phyloP scores from a whole-genome alignment of 2,113 vertebrate species.

The Propithecus coquereli region DNA sequence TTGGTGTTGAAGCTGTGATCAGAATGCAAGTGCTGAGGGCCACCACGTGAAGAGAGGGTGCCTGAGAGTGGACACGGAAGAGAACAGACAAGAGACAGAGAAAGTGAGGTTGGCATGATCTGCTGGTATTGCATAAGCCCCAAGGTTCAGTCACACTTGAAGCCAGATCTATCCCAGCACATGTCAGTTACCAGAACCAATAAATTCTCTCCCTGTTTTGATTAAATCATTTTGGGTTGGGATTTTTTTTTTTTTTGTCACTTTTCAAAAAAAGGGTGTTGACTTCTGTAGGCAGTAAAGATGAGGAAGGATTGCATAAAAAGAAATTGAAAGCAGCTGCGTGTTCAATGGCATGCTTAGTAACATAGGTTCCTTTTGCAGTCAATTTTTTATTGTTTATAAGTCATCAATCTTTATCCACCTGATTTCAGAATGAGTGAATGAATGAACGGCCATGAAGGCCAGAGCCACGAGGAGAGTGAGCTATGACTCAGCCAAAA shows the following conservation, averaged over 20 bases:
- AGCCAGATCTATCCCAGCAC: background rate
- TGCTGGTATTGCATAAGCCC: background rate
- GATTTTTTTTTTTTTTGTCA: conserved; percentile 1
- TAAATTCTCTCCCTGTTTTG: background rate
- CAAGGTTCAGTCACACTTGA: background rate
- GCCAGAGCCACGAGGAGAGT: background rate
- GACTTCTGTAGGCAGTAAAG: background rate
- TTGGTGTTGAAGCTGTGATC: background rate
- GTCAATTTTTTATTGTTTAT: background rate
- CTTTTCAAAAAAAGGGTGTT: background rate
- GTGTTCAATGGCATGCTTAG: background rate
- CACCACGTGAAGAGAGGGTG: background rate
- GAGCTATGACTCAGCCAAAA: background rate
- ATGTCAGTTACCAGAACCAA: background rate
- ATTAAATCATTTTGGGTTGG: background rate
- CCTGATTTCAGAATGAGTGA: background rate
- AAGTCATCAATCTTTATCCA: background rate
- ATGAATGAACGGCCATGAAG: background rate
- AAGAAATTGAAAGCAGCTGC: background rate
- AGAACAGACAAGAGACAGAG: background rate
- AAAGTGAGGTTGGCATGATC: background rate
- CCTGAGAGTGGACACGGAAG: background rate
- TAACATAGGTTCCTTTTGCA: background rate
- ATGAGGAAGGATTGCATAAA: background rate
- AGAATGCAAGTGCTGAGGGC: background rate